These are phyloP conservation scores for Bovichtus diacanthus DNA, from an alignment of 2,797 vertebrate species.

Conservation along the genomic window DNA sequence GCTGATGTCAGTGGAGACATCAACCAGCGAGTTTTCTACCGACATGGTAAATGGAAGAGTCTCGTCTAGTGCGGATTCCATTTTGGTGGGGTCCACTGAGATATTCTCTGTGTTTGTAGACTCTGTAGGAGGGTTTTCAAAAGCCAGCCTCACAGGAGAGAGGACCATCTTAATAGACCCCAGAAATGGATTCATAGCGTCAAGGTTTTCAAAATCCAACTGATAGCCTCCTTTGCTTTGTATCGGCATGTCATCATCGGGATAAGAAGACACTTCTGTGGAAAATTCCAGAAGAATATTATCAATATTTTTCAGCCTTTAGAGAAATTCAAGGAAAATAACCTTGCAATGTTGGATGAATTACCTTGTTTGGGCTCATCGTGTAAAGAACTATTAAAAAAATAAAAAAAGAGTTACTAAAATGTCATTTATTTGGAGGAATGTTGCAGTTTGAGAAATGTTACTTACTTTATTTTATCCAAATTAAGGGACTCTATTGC, in stretches of 20 bases:
- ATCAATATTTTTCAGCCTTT: not conserved
- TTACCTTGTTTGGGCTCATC: constrained; percentile 66
- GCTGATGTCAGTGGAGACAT: constrained; percentile 65
- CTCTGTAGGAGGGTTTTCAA: constrained; percentile 24
- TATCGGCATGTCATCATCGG: constrained; percentile 84
- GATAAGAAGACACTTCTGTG: constrained; percentile 64
- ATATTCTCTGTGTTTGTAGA: constrained; percentile 9
- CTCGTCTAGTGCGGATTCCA: constrained; percentile 74
- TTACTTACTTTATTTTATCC: constrained; percentile 81
- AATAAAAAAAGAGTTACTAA: constrained; percentile 28
- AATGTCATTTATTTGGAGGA: not conserved
- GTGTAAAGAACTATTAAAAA: constrained; percentile 60
- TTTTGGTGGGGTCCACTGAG: constrained; percentile 41
- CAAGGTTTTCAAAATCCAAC: constrained; percentile 81
- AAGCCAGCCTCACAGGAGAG: constrained; percentile 62
- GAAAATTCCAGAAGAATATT: not conserved
- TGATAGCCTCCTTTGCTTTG: constrained; percentile 85
- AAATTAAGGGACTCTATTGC: constrained; percentile 65
- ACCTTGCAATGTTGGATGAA: not conserved
- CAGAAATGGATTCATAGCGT: constrained; percentile 77
- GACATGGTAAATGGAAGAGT: constrained; percentile 80
- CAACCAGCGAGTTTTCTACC: constrained; percentile 79
- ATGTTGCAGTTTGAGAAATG: not conserved
- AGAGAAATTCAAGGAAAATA: not conserved
- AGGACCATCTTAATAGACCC: constrained; percentile 60